Percentiles rank a stretch among this genome's conserved stretches.
Conservation (phyloP, 2,113 vertebrate species). For the Neofelis nebulosa region DNA sequence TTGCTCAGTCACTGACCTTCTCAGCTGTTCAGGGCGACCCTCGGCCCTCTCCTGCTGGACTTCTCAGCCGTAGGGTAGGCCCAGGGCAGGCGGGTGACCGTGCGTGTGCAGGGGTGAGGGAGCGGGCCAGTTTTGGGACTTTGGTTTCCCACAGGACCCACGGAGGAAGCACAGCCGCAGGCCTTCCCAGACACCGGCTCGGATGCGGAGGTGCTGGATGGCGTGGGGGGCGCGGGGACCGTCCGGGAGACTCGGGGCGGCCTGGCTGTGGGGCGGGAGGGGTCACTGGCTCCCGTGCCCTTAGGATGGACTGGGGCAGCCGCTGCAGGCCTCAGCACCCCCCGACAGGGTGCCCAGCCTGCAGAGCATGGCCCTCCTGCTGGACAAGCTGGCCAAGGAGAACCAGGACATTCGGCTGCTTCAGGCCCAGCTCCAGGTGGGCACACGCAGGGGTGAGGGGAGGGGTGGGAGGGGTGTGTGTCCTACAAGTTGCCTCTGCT, state of each 20-base stretch:
- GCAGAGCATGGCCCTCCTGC: slow-evolving; percentile 83
- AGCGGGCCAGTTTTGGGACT: background rate
- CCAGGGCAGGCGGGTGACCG: background rate
- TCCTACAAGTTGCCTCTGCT: background rate
- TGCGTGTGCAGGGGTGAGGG: background rate
- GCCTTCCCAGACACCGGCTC: background rate
- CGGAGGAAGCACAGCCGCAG: slow-evolving; percentile 60
- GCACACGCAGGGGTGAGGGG: slow-evolving; percentile 79
- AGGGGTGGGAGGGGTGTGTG: rapidly evolving
- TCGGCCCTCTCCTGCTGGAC: background rate
- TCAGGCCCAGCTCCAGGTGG: slow-evolving; percentile 92
- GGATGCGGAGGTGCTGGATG: background rate
- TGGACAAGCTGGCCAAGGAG: slow-evolving; percentile 89
- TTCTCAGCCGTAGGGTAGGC: background rate
- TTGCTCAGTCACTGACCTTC: background rate
- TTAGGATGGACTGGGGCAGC: slow-evolving; percentile 69
- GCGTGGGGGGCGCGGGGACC: background rate
- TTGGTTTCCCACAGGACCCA: slow-evolving; percentile 38
- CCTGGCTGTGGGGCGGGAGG: background rate
- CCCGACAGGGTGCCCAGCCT: slow-evolving; percentile 37
- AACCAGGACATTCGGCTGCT: slow-evolving; percentile 89
- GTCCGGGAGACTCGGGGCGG: background rate
- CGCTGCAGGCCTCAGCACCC: background rate
- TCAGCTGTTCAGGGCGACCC: background rate
- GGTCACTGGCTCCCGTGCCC: background rate